Base-by-base conservation (phyloP, 1,140 invertebrate species). In the Drosophila persimilis region DNA sequence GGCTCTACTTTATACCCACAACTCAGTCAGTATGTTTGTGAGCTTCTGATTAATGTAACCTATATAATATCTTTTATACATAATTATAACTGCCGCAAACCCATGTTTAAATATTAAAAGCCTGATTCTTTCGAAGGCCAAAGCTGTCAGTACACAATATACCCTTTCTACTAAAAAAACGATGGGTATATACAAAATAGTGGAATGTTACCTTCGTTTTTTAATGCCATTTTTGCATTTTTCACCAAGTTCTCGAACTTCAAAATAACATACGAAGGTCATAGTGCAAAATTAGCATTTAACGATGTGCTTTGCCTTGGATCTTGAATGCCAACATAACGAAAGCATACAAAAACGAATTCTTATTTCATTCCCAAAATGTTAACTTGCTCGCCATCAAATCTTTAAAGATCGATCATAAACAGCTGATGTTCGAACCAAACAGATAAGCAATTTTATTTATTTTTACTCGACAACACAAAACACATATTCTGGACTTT, bases 191-290 rank as follows among this genome's bases (percentile, higher is more conserved):
- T 3, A 9, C 41, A 11, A 29, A 7, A 31, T 31, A 45, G 48
- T 54, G 50, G 17, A 44, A 52, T 26, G 24, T 9, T 17, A 20
- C 50, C 50, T 39, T 53, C 17, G 26, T 20, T 62, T 73, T 31
- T 20, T 13, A 43, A 56, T 69, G 65, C 51, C 63, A 45, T 67
- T 69, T 67, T 50, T 56, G 65, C 63, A 69, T 69, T 67, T 69
- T 67, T 69, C 48, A 67, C 51, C 24, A n/a, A 24, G 24, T 20
- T 51, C 51, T 73, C 70, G 71, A 57, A 73, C 51, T 64, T 39
- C 64, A 39, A 57, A 67, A 22, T 39, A 35, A 57, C 64, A 57
- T 55, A 35, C 52, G 56, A 69, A 73, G 67, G 57, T 73, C 56
- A 44, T 50, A 53, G 39, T 50, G 7, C 56, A 44, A 72, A 62